Evolutionary conservation across 1,140 invertebrate species (phyloP).

Genomic region (Aphis craccivora): DNA sequence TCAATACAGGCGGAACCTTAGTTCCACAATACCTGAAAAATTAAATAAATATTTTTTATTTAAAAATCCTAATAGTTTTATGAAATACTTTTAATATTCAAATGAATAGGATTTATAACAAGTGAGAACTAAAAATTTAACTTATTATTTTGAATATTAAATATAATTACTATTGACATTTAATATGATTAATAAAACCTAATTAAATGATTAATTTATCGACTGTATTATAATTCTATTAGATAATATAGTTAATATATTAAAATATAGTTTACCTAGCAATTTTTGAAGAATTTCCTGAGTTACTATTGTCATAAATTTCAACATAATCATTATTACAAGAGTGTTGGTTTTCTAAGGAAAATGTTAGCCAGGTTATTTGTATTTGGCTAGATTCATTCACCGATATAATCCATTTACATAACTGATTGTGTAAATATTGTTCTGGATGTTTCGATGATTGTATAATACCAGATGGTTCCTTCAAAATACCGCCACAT

Average conservation of each 20-base stretch:
- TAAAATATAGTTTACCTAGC: constrained; percentile 42
- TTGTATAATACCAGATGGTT: constrained; percentile 69
- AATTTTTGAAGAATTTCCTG: constrained; percentile 60
- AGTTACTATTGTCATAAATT: constrained; percentile 72
- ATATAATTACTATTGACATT: too few relatives aligned
- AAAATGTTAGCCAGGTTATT: constrained; percentile 77
- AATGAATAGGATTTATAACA: too few relatives aligned
- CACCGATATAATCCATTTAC: constrained; percentile 82
- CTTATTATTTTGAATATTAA: too few relatives aligned
- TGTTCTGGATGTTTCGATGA: constrained; percentile 63
- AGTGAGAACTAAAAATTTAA: too few relatives aligned
- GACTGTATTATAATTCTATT: neutral
- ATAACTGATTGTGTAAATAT: constrained; percentile 73
- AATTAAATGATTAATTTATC: neutral
- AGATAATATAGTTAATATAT: neutral
- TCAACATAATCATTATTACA: constrained; percentile 80
- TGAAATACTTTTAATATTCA: too few relatives aligned
- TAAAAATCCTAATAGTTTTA: too few relatives aligned
- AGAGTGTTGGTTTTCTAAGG: constrained; percentile 68
- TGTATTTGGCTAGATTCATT: constrained; percentile 74
- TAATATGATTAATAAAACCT: too few relatives aligned
- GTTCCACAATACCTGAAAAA: constrained; percentile 75
- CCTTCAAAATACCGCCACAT: constrained; percentile 78
- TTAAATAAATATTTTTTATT: constrained; percentile 27
- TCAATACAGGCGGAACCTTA: constrained; percentile 72